phyloP scores from a whole-genome alignment of 53 echinoderm and acorn worm species.

The Echinarachnius parma region DNA sequence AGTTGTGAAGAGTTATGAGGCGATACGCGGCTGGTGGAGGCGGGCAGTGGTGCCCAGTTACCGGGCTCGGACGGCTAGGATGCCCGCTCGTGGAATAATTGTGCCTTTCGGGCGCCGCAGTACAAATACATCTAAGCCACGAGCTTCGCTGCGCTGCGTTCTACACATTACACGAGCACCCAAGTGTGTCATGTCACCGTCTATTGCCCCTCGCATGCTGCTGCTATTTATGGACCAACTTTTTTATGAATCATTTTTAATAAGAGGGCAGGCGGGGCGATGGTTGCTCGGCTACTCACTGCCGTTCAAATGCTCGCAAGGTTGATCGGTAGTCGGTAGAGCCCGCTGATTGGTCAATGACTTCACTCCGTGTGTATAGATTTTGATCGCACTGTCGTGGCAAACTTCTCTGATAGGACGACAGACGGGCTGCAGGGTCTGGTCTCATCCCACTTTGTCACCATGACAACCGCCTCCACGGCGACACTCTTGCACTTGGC shows the following conservation, averaged over 20 bases:
- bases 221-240: constrained; percentile 31
- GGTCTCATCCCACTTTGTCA: constrained; percentile 38
- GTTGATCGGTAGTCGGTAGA: background rate
- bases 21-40: constrained; percentile 28
- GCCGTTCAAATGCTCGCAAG: constrained; percentile 12
- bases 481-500: constrained; percentile 48
- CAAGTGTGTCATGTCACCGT: constrained; percentile 45
- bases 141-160: constrained; percentile 6
- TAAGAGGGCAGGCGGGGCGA: constrained; percentile 18
- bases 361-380: constrained; percentile 21
- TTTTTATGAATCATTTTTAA: constrained; percentile 48
- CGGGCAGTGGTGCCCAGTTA: constrained; percentile 23
- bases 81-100: constrained; percentile 17
- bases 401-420: constrained; percentile 30
- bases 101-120: constrained; percentile 39
- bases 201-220: constrained; percentile 38
- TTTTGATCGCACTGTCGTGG: constrained; percentile 25
- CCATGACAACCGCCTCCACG: constrained; percentile 47
- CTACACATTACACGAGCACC: constrained; percentile 41
- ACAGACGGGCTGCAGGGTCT: constrained; percentile 19
- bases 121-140: constrained; percentile 47
- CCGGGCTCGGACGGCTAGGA: constrained; percentile 8
- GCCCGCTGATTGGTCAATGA: constrained; percentile 29
- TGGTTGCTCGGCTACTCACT: background rate
- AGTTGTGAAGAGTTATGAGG: background rate